Percentiles rank a stretch among this genome's conserved stretches.
Conservation (phyloP, 2,113 vertebrate species). For the Pardalotus punctatus region DNA sequence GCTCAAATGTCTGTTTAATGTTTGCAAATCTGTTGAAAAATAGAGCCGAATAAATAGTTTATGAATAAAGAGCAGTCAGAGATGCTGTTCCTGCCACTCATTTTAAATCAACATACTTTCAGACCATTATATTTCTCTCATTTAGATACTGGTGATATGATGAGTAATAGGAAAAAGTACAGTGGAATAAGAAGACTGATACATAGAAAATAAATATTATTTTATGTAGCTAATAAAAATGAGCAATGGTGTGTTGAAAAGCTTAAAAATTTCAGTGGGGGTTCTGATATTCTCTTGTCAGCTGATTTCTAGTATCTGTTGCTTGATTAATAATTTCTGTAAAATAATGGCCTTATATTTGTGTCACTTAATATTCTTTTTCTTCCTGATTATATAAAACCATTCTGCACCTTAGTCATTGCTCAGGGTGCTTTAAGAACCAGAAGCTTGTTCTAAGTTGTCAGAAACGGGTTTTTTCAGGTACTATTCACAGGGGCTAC, state of each 20-base stretch:
- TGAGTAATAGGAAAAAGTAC: neutral
- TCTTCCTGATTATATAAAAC: neutral
- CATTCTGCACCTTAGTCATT: neutral
- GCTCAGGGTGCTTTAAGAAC: neutral
- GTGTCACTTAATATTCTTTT: neutral
- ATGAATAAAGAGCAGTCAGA: neutral
- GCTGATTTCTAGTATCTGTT: neutral
- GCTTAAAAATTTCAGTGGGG: neutral
- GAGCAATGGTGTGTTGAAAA: neutral
- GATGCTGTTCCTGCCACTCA: neutral
- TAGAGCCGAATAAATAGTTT: neutral
- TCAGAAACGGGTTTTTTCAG: neutral
- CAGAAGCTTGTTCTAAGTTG: neutral
- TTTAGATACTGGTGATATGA: neutral
- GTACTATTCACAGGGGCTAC: neutral
- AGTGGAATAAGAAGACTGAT: neutral
- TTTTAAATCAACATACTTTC: neutral
- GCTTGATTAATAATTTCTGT: neutral
- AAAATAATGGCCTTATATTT: neutral
- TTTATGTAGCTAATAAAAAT: neutral
- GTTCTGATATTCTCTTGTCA: neutral
- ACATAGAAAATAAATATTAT: neutral
- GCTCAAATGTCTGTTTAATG: neutral
- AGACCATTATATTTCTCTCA: neutral
- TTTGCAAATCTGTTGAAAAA: neutral